Evolutionary conservation across 2,888 invertebrate genomes (phyloP), one percentile per base, ranked within the genome.

Genomic region (Nymphalis urticae): DNA sequence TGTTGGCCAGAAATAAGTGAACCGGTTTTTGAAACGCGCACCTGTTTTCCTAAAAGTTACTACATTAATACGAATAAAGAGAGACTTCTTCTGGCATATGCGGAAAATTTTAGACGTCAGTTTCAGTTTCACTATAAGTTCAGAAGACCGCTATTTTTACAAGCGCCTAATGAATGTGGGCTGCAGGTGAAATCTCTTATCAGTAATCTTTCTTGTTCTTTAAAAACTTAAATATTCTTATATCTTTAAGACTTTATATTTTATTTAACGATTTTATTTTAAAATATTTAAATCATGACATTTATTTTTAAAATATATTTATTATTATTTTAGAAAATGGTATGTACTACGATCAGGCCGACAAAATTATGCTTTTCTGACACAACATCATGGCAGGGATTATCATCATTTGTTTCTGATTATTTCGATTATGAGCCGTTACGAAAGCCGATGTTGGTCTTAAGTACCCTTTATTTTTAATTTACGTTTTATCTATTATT

Each of bases 311-410:
- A 54, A 65, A 62, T n/a, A 50, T 17, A 61, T 66, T 77, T 13
- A 7, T 5, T 64, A 42, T 32, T 17, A 42, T 64, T 87, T 84
- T 84, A 97, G 97, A 98, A 98, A 95, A 96, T 98, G 93, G 97
- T 98, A 53, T 97, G 97, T 76, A 96, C 97, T 8, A 95, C 96
- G 3, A 94, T 98, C 73, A 93, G 96, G 56, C 96, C 97, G 27
- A 97, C 97, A 17, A 95, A 95, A 73, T 93, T 97, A 68, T 94
- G 95, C 21, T 96, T 94, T 86, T 92, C 94, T 10, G 95, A 95
- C 76, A 93, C 97, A 56, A 94, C 94, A 79, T 93, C 94, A 56
- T 96, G 96, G 95, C 93, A 95, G 79, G 95, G 95, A 53, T 94
- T 96, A 75, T 94, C 96, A 0, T 90, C 93, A 60, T 95, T 98